Evolutionary conservation across 2,888 invertebrate species (phyloP).

Genomic region (Platynereis dumerilii): DNA sequence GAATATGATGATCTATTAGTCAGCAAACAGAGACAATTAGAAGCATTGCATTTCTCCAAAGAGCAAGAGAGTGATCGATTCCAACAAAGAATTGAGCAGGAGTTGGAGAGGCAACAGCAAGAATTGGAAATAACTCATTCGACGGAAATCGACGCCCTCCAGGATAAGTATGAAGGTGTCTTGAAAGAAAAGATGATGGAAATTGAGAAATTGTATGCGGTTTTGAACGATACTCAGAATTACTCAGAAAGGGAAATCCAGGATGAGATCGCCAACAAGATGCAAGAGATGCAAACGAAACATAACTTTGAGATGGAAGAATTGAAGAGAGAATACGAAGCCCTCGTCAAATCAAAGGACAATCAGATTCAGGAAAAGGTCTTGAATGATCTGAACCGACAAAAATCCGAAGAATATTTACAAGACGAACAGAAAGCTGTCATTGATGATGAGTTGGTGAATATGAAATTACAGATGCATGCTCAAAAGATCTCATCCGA

Average conservation of each 20-base stretch:
- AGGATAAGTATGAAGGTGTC: slow-evolving; percentile 12
- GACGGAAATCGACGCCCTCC: slow-evolving; percentile 10
- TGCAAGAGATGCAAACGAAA: no score
- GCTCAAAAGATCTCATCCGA: no score
- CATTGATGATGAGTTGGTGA: no score
- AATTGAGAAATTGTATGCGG: not conserved
- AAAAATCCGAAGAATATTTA: not conserved
- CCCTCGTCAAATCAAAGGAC: not conserved
- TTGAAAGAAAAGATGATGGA: slow-evolving; percentile 14
- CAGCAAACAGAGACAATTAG: no score
- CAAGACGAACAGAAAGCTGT: not conserved
- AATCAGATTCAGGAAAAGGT: not conserved
- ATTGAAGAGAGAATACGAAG: not conserved
- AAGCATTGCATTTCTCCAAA: no score
- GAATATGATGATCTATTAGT: slow-evolving; percentile 4
- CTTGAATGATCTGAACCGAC: not conserved
- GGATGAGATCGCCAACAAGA: no score
- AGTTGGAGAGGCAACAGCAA: no score
- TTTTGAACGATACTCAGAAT: no score
- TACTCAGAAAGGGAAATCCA: no score
- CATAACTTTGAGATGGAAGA: not conserved
- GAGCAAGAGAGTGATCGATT: no score
- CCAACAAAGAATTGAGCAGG: no score
- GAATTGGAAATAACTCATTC: not conserved
- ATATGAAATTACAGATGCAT: no score